phyloP scores from a whole-genome alignment of 2,797 vertebrate genomes.

The Urophycis tenuis region DNA sequence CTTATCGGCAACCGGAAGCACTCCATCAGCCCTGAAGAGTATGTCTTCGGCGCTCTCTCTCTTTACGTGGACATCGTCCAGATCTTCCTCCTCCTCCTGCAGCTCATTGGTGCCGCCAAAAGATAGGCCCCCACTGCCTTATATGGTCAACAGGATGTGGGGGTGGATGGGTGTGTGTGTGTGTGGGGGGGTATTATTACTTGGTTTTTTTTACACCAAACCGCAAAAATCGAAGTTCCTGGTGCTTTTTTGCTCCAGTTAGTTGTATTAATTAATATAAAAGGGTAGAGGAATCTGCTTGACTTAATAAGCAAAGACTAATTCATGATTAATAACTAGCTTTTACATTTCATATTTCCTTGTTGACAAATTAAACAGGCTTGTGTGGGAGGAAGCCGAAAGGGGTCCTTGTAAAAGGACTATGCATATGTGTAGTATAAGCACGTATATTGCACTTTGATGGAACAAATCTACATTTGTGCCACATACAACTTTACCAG shows the following conservation, averaged over 20 bases:
- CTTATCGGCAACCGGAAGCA: constrained; percentile 92
- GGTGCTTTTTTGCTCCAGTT: not conserved
- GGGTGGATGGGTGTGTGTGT: no score
- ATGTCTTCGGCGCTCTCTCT: constrained; percentile 84
- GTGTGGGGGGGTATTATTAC: not conserved
- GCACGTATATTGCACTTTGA: constrained; percentile 1
- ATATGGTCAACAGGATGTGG: not conserved
- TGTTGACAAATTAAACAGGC: not conserved
- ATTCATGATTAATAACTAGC: not conserved
- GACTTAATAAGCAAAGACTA: not conserved
- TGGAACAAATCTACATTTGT: not conserved
- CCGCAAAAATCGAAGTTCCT: not conserved
- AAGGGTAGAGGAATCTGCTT: not conserved
- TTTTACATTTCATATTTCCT: not conserved
- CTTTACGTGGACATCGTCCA: constrained; percentile 91
- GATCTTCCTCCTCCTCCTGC: constrained; percentile 90
- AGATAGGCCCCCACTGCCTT: constrained; percentile 42
- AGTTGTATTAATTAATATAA: not conserved
- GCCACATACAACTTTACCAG: not conserved
- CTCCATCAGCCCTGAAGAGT: constrained; percentile 87
- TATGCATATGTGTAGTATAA: not conserved
- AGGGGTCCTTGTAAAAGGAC: not conserved
- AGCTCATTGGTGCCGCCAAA: constrained; percentile 74
- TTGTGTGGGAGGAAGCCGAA: not conserved
- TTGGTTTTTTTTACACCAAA: not conserved